Base-by-base conservation (phyloP, 1,140 invertebrate species). In the Ceratosolen fusciceps region DNA sequence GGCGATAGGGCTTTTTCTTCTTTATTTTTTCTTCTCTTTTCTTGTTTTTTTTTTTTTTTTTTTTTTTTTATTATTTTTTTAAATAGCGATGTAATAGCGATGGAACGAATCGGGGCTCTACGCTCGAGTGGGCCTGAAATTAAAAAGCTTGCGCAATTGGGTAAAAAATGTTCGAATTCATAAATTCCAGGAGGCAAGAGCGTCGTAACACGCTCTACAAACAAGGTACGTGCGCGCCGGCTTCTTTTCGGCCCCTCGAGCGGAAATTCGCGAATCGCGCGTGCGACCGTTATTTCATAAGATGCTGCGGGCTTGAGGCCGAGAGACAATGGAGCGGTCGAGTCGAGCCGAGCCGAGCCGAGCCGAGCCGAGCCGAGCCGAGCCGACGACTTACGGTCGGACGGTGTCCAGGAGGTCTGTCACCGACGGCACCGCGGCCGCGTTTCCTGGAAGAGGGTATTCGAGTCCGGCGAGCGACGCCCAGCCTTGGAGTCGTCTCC, bases 381-480 rank as follows among this genome's bases (percentile, higher is more conserved):
- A 24, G 47, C 49, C 34, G 65, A 71, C 56, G 43, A 68, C 71
- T 58, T 70, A 52, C 37, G 75, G 75, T 77, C 75, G 37, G 52
- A 24, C 60, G 19, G 24, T n/a, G 70, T 1, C 12, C n/a, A 1
- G 24, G 4, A 49, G 21, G 29, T 39, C 9, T 19, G 70, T 14
- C 14, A 4, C 52, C 8, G 80, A n/a, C 84, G 82, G 82, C 81
- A 83, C 74, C 84, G 82, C 84, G 81, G 84, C 75, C 77, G 84
- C 85, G 86, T 88, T 89, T 88, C 87, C 87, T 88, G 87, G 83
- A 84, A 87, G 85, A 87, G 77, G 70, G 68, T 73, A 56, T 43
- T 56, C 68, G 58, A 21, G 56, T 21, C 19, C 62, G 21, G n/a
- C 24, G 84, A 68, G 83, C 83, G 83, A 84, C 86, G 86, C 84